Percentiles rank a stretch among this genome's conserved stretches.
Evolutionary conservation across 1,140 invertebrate genomes (phyloP).

Genomic region (Trichonephila inaurata): DNA sequence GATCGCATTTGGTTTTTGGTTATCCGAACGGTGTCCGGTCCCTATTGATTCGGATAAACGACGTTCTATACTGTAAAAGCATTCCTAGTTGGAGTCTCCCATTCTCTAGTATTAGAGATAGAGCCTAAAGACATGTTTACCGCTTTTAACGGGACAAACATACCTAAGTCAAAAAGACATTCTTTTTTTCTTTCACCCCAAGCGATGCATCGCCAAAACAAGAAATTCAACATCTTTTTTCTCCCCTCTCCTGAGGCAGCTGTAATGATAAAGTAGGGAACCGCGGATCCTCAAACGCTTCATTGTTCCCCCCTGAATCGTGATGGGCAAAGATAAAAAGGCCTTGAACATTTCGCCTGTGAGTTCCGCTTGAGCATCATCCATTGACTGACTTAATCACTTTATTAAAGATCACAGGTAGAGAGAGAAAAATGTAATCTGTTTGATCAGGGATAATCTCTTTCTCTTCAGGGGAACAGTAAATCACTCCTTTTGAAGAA

Average conservation of each 20-base stretch:
- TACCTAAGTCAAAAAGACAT: no score
- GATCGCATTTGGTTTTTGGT: no score
- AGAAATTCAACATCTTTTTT: background rate
- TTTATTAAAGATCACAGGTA: background rate
- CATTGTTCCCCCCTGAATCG: background rate
- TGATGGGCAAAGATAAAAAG: no score
- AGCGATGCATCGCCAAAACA: background rate
- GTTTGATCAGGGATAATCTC: background rate
- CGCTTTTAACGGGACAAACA: no score
- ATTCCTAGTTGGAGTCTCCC: no score
- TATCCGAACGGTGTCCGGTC: no score
- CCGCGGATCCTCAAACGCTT: background rate
- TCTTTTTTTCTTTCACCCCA: no score
- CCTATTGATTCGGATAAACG: no score
- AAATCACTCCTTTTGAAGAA: background rate
- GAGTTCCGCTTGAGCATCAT: background rate
- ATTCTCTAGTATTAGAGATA: no score
- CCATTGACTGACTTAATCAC: constrained; percentile 11
- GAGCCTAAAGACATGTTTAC: no score
- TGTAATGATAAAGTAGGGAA: constrained; percentile 19
- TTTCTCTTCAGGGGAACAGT: background rate
- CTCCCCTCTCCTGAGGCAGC: background rate
- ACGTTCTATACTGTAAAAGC: no score
- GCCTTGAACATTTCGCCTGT: background rate
- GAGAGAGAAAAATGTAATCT: background rate